Base-by-base conservation (phyloP, 2,888 invertebrate genomes). In the Macaria liturata region DNA sequence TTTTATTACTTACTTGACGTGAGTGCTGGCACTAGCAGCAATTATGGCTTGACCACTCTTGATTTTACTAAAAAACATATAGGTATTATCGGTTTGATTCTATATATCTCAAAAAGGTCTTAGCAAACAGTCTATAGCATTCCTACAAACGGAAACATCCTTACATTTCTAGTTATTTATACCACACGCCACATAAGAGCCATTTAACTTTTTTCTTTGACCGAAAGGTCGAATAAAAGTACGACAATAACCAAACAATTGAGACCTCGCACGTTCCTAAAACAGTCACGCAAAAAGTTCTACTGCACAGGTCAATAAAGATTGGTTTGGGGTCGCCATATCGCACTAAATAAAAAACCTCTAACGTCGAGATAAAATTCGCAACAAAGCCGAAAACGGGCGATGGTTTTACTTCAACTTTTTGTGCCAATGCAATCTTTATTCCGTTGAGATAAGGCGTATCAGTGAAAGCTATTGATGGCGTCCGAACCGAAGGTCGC, bases 281-380 rank as follows among this genome's bases (percentile, higher is more conserved):
- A 53, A 42, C 1, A 0, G 0, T 0, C 1, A 3, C 0, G 0
- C 3, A 56, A 70, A 20, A 62, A 54, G 63, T 55, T 47, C 7
- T 55, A 9, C 59, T 66, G 47, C 20, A 46, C 31, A 20, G 34
- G 34, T 62, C 61, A 32, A 39, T 43, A 39, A 53, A 62, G 46
- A 40, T 57, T 67, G 71, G 75, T 52, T 56, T 39, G 45, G 49
- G 61, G 62, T 53, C 50, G 62, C 67, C 64, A 66, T 64, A 66
- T 80, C 73, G 70, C 68, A 78, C 76, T 79, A 76, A 81, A 82
- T 81, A 82, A 80, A 79, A 82, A 78, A 79, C 75, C 81, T 75
- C 74, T 73, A 80, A 77, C 76, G 76, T 72, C 67, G 68, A 81
- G 77, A 82, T 84, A 84, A 83, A 80, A 83, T 75, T 73, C 75